Percentiles rank a stretch among this genome's conserved stretches.
Evolutionary conservation across 2,797 vertebrate genomes (phyloP).

Genomic region (Perodicticus potto): DNA sequence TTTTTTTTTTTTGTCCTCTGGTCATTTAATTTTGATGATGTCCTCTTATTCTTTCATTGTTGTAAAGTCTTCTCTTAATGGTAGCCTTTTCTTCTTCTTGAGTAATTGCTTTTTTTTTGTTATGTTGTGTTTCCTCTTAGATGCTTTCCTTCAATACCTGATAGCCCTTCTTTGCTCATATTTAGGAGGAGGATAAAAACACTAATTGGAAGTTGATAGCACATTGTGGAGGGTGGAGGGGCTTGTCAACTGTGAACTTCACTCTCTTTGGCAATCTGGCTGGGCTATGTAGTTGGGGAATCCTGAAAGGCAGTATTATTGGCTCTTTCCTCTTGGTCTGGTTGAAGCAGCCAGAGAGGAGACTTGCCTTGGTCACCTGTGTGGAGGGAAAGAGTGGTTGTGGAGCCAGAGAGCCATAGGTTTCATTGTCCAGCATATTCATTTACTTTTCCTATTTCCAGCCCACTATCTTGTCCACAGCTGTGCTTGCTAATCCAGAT

Average conservation of each 20-base stretch:
- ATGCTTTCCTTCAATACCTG: conserved; percentile 19
- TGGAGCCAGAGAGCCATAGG: neutral
- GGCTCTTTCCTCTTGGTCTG: conserved; percentile 26
- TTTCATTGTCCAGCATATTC: neutral
- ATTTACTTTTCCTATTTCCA: neutral
- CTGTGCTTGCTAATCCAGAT: neutral
- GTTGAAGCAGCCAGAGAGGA: neutral
- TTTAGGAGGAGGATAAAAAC: neutral
- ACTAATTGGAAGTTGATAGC: neutral
- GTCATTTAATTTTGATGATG: neutral
- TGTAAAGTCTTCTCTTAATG: neutral
- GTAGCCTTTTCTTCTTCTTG: conserved; percentile 21
- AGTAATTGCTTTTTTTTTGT: neutral
- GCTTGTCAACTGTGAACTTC: conserved; percentile 12
- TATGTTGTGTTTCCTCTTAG: neutral
- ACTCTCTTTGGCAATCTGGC: neutral
- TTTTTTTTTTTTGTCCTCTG: neutral
- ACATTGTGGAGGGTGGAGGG: neutral
- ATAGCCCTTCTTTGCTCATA: neutral
- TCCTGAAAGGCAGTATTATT: neutral
- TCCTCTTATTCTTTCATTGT: conserved; percentile 11
- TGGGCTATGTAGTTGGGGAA: neutral
- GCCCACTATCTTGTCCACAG: neutral
- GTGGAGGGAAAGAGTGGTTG: neutral
- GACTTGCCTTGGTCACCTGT: neutral